These are phyloP conservation scores for Saccostrea cuccullata DNA, from an alignment of 1,140 invertebrate species.

Conservation along the genomic window DNA sequence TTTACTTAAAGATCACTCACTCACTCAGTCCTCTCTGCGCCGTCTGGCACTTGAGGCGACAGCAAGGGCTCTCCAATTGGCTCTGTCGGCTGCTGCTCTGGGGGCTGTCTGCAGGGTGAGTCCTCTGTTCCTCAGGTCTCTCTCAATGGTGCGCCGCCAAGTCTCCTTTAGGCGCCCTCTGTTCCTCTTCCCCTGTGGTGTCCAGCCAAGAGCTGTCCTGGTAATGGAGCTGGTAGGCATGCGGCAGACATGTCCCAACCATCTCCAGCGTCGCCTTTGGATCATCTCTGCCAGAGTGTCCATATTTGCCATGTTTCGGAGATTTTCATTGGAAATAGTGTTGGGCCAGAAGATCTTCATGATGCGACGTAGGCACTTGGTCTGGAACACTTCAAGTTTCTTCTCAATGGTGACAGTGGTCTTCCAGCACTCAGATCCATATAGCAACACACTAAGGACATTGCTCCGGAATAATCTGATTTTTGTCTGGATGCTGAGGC, in stretches of 20 bases:
- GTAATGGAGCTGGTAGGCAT: background rate
- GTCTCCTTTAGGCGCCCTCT: background rate
- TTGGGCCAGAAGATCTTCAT: background rate
- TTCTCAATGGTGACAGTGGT: background rate
- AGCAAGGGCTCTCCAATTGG: background rate
- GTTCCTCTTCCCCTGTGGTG: background rate
- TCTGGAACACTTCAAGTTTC: background rate
- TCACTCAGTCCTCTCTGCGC: background rate
- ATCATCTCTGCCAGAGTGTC: background rate
- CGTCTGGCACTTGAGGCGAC: no score
- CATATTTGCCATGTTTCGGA: background rate
- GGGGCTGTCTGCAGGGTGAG: background rate
- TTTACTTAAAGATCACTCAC: background rate
- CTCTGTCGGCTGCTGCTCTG: background rate
- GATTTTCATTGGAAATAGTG: background rate
- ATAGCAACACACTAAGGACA: background rate
- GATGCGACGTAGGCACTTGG: background rate
- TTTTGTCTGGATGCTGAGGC: background rate
- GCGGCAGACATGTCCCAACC: background rate
- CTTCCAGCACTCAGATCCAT: background rate
- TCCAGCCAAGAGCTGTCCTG: background rate
- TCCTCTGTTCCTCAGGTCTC: background rate
- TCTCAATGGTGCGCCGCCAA: background rate
- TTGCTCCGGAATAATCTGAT: background rate
- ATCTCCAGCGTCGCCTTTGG: background rate